Evolutionary conservation across 2,888 invertebrate species (phyloP).

Genomic region (Lasioglossum villosulum): DNA sequence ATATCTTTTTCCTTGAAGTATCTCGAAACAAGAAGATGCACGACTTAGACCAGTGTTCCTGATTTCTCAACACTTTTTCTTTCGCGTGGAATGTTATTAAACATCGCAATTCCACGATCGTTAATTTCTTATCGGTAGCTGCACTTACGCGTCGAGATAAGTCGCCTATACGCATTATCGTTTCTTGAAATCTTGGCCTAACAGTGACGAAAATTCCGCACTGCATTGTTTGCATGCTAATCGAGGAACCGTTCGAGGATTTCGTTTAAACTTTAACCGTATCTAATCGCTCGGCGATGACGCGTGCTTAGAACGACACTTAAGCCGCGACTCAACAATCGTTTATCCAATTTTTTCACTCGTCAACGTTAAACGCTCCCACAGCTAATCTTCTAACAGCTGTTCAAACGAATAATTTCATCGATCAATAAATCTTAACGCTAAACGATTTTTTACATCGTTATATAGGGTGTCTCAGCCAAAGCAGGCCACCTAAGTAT

Average conservation of each 20-base stretch:
- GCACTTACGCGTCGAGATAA: background rate
- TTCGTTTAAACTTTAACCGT: conserved; percentile 7
- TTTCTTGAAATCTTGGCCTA: background rate
- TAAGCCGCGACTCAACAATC: background rate
- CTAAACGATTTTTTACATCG: too few species aligned
- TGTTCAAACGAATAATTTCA: background rate
- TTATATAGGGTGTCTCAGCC: too few species aligned
- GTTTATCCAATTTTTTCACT: background rate
- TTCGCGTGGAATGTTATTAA: too few species aligned
- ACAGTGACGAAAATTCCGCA: background rate
- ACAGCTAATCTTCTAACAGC: background rate
- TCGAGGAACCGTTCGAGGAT: background rate
- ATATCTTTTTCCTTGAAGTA: too few species aligned
- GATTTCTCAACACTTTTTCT: too few species aligned
- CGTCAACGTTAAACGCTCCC: background rate
- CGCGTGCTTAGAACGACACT: background rate
- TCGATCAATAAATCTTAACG: too few species aligned
- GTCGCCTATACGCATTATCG: background rate
- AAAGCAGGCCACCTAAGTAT: too few species aligned
- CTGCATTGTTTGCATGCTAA: background rate
- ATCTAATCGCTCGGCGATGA: background rate
- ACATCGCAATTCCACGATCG: background rate
- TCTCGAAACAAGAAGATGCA: too few species aligned
- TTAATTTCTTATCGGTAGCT: background rate
- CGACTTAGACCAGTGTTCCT: too few species aligned